Evolutionary conservation across 2,888 invertebrate genomes (phyloP).

Genomic region (Pyralis farinalis): DNA sequence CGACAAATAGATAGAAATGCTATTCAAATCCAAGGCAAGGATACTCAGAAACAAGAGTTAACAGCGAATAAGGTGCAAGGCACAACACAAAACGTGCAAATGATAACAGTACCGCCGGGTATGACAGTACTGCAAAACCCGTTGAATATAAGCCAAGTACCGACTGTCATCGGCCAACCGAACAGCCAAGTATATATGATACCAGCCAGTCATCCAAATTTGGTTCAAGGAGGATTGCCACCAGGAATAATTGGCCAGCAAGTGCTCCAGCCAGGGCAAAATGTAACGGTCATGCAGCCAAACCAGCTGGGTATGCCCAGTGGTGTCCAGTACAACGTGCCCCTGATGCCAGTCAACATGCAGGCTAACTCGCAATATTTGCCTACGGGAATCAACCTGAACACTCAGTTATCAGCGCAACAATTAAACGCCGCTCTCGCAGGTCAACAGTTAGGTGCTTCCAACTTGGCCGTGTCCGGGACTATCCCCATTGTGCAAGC

Average conservation of each 20-base stretch:
- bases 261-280: conserved; percentile 62
- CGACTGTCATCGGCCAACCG: conserved; percentile 58
- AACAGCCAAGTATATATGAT: conserved; percentile 76
- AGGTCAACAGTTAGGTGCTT: conserved; percentile 55
- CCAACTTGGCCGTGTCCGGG: conserved; percentile 48
- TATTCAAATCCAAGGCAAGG: conserved; percentile 68
- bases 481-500: conserved; percentile 68
- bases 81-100: conserved; percentile 65
- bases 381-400: conserved; percentile 62
- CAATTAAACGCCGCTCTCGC: conserved; percentile 68
- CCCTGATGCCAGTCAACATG: conserved; percentile 70
- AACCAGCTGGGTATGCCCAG: conserved; percentile 65
- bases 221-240: conserved; percentile 55
- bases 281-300: conserved; percentile 71
- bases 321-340: conserved; percentile 68
- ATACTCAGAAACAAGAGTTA: conserved; percentile 61
- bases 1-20: conserved; percentile 68
- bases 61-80: conserved; percentile 55
- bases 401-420: conserved; percentile 66
- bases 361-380: conserved; percentile 62
- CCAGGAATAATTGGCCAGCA: conserved; percentile 61
- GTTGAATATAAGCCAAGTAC: conserved; percentile 63
- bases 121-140: conserved; percentile 73
- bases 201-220: conserved; percentile 60
- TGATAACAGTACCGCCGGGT: conserved; percentile 71